Conservation (phyloP, 1,140 invertebrate species). For the Conus ventricosus region DNA sequence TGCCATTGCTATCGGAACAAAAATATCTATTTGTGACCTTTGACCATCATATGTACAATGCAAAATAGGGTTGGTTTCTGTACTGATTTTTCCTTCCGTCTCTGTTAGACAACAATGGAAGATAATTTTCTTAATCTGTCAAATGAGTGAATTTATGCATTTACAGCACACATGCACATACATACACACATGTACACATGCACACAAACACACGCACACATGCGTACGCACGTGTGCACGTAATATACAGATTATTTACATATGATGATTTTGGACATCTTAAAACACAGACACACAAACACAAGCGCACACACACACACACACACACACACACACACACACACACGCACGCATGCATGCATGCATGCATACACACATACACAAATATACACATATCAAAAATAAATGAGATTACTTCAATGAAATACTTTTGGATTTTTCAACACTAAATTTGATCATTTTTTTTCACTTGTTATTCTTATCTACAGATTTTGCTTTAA, state of each 20-base stretch:
- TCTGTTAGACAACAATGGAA: no score
- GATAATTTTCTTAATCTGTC: no score
- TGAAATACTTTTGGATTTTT: neutral
- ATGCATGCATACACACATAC: neutral
- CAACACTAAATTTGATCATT: neutral
- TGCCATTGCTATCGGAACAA: no score
- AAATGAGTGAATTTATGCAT: no score
- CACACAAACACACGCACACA: neutral
- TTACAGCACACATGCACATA: neutral
- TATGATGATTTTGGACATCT: no score
- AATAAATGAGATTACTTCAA: neutral
- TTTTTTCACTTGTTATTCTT: no score
- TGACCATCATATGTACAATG: no score
- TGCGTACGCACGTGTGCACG: no score
- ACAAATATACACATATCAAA: neutral
- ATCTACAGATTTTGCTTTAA: neutral
- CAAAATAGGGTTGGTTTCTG: no score
- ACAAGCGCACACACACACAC: constrained; percentile 4
- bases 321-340: neutral
- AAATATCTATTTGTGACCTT: no score
- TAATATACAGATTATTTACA: neutral
- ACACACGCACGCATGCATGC: neutral
- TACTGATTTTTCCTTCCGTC: no score
- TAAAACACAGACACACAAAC: no score
- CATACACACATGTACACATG: neutral